A percentile compares a stretch with the other conserved stretches of the same genome.
Evolutionary conservation across 1,140 invertebrate genomes (phyloP).

Genomic region (Atopsyche davidsoni): DNA sequence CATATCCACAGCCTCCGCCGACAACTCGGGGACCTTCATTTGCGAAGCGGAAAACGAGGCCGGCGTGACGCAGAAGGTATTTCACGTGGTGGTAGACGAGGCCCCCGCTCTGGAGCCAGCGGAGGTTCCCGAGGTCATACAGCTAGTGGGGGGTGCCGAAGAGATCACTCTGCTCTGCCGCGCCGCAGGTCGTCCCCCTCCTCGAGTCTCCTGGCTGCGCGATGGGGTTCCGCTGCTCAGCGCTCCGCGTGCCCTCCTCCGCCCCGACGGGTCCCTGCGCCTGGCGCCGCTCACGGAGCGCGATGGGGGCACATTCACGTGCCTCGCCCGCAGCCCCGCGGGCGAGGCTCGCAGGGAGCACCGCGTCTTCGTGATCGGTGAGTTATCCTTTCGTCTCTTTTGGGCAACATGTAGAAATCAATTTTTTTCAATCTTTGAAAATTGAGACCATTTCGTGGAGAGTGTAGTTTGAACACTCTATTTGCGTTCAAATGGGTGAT

Average conservation of each 20-base stretch:
- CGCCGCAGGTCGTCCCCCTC: constrained; percentile 36
- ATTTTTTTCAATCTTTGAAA: neutral
- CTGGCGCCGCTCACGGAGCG: constrained; percentile 38
- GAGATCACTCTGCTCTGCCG: constrained; percentile 35
- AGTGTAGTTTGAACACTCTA: neutral
- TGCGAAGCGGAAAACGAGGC: constrained; percentile 40
- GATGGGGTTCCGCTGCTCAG: constrained; percentile 31
- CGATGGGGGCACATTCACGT: constrained; percentile 40
- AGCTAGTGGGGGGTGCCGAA: constrained; percentile 34
- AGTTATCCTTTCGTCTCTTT: too few relatives aligned
- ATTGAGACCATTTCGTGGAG: neutral
- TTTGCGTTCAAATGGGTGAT: neutral
- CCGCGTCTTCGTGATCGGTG: constrained; percentile 23
- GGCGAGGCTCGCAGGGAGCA: constrained; percentile 29
- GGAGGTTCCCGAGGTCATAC: constrained; percentile 35
- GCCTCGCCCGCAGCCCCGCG: constrained; percentile 35
- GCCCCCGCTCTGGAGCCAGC: constrained; percentile 36
- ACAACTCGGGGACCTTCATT: constrained; percentile 35
- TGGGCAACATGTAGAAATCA: neutral
- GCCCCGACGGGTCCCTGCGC: constrained; percentile 35
- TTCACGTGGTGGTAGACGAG: constrained; percentile 36
- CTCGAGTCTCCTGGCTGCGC: constrained; percentile 39
- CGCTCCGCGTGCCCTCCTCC: constrained; percentile 37
- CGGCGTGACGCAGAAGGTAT: constrained; percentile 35
- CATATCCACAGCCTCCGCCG: constrained; percentile 31